Percentiles rank a stretch among this genome's conserved stretches.
phyloP scores from a whole-genome alignment of 2,113 vertebrate genomes.

The Orthonyx spaldingii region DNA sequence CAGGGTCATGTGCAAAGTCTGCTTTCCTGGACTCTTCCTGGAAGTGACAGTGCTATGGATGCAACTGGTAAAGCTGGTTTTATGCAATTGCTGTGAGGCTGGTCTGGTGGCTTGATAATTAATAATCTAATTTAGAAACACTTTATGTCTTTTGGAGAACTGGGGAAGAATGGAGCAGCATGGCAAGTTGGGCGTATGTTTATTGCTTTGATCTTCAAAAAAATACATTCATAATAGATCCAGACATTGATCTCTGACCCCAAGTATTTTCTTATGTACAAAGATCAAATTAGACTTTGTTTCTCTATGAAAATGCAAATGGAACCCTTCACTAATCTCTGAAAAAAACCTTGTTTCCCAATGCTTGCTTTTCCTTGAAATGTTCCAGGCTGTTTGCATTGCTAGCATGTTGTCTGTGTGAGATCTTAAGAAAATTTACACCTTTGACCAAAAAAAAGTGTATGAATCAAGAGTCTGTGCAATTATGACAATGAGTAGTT shows the following conservation, averaged over 20 bases:
- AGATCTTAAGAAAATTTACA: neutral
- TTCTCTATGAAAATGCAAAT: neutral
- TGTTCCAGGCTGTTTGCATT: neutral
- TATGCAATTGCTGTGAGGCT: neutral
- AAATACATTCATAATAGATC: neutral
- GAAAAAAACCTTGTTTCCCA: neutral
- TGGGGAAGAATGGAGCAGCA: rapidly evolving
- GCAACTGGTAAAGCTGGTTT: neutral
- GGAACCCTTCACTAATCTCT: neutral
- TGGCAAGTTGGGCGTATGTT: rapidly evolving
- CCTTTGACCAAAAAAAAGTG: neutral
- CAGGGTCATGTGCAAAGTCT: neutral
- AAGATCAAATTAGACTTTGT: neutral
- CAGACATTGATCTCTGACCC: neutral
- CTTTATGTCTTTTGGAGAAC: neutral
- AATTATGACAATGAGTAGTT: neutral
- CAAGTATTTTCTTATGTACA: neutral
- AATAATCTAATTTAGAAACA: neutral
- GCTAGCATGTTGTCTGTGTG: neutral
- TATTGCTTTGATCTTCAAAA: neutral
- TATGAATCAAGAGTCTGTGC: neutral
- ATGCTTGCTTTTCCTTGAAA: neutral
- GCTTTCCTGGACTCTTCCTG: neutral
- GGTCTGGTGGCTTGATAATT: neutral
- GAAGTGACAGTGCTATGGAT: neutral